phyloP scores from a whole-genome alignment of 2,797 vertebrate species.

The Loriculus beryllinus region DNA sequence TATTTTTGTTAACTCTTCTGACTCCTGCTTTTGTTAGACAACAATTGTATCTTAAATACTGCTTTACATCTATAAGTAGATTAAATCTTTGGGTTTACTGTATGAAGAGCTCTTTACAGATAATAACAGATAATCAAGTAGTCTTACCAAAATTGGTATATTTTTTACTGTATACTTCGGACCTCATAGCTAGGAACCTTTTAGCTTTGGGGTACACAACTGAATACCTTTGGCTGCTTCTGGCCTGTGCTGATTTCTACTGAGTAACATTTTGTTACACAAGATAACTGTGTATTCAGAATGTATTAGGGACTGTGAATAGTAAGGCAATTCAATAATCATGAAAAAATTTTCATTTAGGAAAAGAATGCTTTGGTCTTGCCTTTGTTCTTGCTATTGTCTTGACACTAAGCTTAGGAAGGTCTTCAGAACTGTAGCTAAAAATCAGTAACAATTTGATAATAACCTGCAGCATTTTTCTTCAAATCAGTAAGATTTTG shows the following conservation, averaged over 20 bases:
- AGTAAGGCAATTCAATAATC: background rate
- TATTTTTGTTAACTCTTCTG: background rate
- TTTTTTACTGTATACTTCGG: background rate
- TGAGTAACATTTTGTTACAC: background rate
- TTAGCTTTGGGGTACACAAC: background rate
- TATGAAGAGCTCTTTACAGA: background rate
- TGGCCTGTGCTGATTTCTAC: background rate
- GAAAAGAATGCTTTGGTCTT: background rate
- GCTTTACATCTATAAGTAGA: background rate
- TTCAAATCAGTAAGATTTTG: background rate
- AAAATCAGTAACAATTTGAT: background rate
- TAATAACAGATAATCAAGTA: background rate
- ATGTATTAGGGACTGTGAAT: background rate
- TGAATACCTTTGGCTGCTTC: background rate
- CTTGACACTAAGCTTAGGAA: background rate
- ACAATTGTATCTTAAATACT: background rate
- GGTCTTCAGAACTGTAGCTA: background rate
- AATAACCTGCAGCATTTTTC: background rate
- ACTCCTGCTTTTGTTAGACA: background rate
- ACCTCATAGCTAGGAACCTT: background rate
- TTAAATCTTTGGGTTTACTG: background rate
- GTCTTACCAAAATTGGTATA: background rate
- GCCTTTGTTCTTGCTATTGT: background rate
- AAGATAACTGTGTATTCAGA: background rate
- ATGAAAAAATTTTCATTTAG: background rate